Evolutionary conservation across 2,888 invertebrate species (phyloP).

Genomic region (Drosophila niveifrons): DNA sequence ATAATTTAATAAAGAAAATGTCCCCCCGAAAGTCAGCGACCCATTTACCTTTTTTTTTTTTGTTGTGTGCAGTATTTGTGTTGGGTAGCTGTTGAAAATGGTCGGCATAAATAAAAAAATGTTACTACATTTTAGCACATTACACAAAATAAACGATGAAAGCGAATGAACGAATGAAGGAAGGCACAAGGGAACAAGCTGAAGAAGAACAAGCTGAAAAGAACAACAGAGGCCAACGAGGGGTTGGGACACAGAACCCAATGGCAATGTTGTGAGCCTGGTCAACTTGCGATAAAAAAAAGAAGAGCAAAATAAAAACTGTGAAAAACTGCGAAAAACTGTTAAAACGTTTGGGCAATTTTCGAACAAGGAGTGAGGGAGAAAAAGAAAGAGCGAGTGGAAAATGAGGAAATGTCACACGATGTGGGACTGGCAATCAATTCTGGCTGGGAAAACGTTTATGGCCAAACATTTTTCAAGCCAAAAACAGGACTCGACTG

Average conservation of each 20-base stretch:
- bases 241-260: constrained; percentile 6
- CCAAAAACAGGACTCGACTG: constrained; percentile 19
- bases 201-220: constrained; percentile 19
- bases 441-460: constrained; percentile 41
- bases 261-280: constrained; percentile 30
- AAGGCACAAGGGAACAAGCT: constrained; percentile 5
- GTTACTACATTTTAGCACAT: constrained; percentile 71
- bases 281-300: constrained; percentile 46
- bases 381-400: background rate
- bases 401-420: constrained; percentile 37
- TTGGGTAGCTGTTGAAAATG: constrained; percentile 44
- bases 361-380: constrained; percentile 21
- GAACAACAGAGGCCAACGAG: constrained; percentile 13
- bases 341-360: constrained; percentile 62
- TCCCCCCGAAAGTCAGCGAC: constrained; percentile 42
- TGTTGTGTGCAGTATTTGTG: constrained; percentile 4
- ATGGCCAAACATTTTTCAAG: constrained; percentile 47
- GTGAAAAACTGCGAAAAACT: constrained; percentile 63
- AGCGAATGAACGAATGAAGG: constrained; percentile 6
- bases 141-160: constrained; percentile 57
- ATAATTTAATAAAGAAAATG: constrained; percentile 74
- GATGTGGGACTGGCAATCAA: constrained; percentile 61
- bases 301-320: constrained; percentile 23
- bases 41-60: constrained; percentile 64
- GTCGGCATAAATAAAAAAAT: constrained; percentile 72